Percentiles rank a stretch among this genome's conserved stretches.
Conservation (phyloP, 2,888 invertebrate genomes). For the Griposia aprilina region DNA sequence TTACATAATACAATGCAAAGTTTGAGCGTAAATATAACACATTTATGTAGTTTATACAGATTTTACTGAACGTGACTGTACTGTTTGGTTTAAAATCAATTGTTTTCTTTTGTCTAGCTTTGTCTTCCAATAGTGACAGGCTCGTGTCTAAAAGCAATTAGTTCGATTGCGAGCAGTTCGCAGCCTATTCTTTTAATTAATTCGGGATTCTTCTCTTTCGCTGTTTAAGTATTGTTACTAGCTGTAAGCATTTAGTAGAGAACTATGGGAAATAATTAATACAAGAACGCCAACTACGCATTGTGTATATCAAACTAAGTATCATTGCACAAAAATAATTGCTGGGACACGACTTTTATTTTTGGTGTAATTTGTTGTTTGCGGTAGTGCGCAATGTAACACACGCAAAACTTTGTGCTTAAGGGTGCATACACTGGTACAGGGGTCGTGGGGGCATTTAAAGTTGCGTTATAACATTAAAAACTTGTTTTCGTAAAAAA, state of each 20-base stretch:
- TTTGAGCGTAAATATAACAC: slow-evolving; percentile 50
- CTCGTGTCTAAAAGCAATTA: slow-evolving; percentile 6
- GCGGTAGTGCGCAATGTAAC: too few species aligned
- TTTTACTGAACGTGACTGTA: slow-evolving; percentile 28
- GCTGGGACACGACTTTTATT: too few species aligned
- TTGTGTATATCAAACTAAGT: too few species aligned
- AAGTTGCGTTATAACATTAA: too few species aligned
- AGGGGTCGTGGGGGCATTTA: too few species aligned
- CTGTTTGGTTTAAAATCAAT: slow-evolving; percentile 19
- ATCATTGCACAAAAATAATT: too few species aligned
- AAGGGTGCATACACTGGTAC: too few species aligned
- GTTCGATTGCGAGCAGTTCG: not conserved
- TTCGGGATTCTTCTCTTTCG: not conserved
- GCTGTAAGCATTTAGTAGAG: not conserved
- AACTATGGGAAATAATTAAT: not conserved
- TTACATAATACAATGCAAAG: slow-evolving; percentile 23
- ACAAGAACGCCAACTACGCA: not conserved
- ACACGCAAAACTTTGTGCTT: too few species aligned
- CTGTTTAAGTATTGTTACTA: not conserved
- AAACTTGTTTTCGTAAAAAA: too few species aligned
- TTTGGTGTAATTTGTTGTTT: too few species aligned
- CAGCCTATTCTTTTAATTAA: not conserved
- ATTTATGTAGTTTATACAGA: slow-evolving; percentile 36
- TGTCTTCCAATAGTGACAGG: not conserved
- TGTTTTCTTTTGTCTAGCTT: not conserved